These are phyloP conservation scores for Aselliscus stoliczkanus DNA, from an alignment of 2,797 vertebrate genomes.

Conservation along the genomic window DNA sequence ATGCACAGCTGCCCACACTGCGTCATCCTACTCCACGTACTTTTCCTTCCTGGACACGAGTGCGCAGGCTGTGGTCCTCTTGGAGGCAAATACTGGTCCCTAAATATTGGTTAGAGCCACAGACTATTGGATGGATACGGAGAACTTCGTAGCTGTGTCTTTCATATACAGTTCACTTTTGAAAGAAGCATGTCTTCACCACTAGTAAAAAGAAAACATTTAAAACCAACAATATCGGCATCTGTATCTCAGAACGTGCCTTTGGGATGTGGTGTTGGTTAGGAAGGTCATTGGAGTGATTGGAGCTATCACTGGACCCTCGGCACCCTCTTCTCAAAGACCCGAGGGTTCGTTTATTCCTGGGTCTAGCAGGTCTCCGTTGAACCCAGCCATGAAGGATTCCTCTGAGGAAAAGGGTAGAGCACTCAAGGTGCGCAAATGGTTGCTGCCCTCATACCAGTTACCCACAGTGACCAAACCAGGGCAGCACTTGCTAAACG, in stretches of 20 bases:
- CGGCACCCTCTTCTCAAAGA: background rate
- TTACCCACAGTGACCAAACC: background rate
- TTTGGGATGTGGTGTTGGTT: background rate
- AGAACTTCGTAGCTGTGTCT: background rate
- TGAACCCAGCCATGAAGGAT: background rate
- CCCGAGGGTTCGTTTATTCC: background rate
- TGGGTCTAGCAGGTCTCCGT: background rate
- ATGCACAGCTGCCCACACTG: background rate
- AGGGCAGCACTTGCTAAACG: background rate
- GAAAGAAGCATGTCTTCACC: background rate
- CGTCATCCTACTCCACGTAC: accelerated
- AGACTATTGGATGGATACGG: background rate
- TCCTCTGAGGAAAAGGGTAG: background rate
- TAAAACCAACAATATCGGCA: background rate
- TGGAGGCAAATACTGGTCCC: background rate
- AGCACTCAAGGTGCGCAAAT: background rate
- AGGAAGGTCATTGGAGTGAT: background rate
- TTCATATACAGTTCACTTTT: background rate
- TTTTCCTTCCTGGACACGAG: background rate
- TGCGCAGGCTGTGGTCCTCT: background rate
- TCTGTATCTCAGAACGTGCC: background rate
- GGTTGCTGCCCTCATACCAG: background rate
- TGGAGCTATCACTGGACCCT: background rate
- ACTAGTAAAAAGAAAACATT: background rate
- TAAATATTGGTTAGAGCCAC: background rate